Base-by-base conservation (phyloP, 2,888 invertebrate genomes). In the Drosophila siamana region DNA sequence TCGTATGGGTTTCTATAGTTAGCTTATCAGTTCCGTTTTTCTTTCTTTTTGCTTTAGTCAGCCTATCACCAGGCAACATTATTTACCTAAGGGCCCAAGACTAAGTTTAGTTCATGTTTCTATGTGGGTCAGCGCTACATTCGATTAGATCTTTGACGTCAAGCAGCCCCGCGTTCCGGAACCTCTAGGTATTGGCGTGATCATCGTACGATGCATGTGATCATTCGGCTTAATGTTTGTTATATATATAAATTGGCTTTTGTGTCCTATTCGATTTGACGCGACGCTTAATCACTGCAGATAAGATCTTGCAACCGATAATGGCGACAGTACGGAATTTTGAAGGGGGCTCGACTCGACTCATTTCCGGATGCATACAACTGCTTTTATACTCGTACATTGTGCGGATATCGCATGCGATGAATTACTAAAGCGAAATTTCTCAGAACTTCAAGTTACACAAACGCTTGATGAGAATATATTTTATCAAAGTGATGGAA, bases 141-240 rank as follows among this genome's bases (percentile, higher is more conserved):
- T 73, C 76, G 86, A 87, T 82, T 81, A 87, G 69, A 68, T 57
- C 55, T 69, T 15, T 85, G 82, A 87, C 85, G 85, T 82, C 81
- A 80, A 74, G 60, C 47, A 70, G 62, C 28, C 3, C 46, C 9
- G 15, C 52, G 24, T 66, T 54, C 80, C 85, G 87, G 86, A 82
- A 79, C 80, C 64, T 52, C 7, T 44, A 40, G 56, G 22, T 28
- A 56, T 50, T 36, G 22, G 51, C 44, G 50, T 13, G 36, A 59
- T 78, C 33, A 82, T 81, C 81, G 67, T 85, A 72, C 67, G 81
- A 82, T 82, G 72, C 78, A 80, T 62, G 65, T 51, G 57, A 41
- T 48, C 36, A 47, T 50, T 16, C 6, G 7, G 9, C 19, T 36
- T 7, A 9, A 40, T 11, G 0, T 13, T 16, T 7, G 22, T n/a